These are phyloP conservation scores for Xanthorhoe designata DNA, from an alignment of 2,888 invertebrate genomes.

Conservation along the genomic window DNA sequence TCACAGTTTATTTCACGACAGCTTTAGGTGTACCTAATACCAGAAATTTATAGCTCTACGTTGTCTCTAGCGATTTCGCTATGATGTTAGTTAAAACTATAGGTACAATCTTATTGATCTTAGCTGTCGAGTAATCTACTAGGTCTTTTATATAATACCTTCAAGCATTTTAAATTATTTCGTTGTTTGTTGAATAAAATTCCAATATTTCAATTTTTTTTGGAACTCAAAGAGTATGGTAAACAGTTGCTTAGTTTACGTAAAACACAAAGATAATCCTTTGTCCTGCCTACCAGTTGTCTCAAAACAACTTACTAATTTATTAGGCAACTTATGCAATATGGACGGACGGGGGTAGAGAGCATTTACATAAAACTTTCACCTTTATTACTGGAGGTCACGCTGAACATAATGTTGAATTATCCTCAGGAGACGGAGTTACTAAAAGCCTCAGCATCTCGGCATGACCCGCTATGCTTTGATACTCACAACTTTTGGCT, in stretches of 20 bases:
- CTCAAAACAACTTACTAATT: slow-evolving; percentile 58
- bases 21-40: not conserved
- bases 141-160: no score
- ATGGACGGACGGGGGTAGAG: slow-evolving; percentile 49
- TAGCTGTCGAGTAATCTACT: no score
- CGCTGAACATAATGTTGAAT: slow-evolving; percentile 38
- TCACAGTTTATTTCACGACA: slow-evolving; percentile 28
- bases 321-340: slow-evolving; percentile 58
- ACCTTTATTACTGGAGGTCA: slow-evolving; percentile 49
- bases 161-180: no score
- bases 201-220: not conserved
- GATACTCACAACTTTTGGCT: slow-evolving; percentile 2
- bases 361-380: slow-evolving; percentile 62
- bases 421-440: slow-evolving; percentile 36
- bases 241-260: not conserved
- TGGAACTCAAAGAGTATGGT: not conserved
- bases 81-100: not conserved
- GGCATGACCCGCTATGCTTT: slow-evolving; percentile 3
- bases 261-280: slow-evolving; percentile 46
- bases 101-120: no score
- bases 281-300: slow-evolving; percentile 53
- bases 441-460: slow-evolving; percentile 38
- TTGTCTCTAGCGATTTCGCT: not conserved
- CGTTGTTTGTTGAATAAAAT: not conserved
- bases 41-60: not conserved